Evolutionary conservation across 2,113 vertebrate genomes (phyloP).

Genomic region (Malurus cyaneus): DNA sequence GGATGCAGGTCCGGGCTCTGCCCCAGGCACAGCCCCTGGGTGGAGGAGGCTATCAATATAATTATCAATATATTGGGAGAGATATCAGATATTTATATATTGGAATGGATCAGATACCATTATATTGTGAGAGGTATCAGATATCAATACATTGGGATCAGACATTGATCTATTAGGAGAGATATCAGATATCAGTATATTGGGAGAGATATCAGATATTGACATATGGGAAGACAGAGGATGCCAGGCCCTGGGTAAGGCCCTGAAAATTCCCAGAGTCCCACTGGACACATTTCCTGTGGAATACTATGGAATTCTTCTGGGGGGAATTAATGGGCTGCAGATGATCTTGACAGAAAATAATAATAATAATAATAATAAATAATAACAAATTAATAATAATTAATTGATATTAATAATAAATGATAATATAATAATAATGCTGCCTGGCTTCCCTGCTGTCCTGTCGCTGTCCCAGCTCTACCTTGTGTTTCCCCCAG

Average conservation of each 20-base stretch:
- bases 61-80: background rate
- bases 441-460: background rate
- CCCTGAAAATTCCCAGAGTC: background rate
- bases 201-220: background rate
- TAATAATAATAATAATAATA: fast-evolving
- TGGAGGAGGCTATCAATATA: too few relatives aligned
- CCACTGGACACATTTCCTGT: fast-evolving
- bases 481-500: fast-evolving
- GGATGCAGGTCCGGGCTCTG: background rate
- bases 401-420: too few relatives aligned
- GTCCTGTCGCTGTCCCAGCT: background rate
- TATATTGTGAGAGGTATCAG: background rate
- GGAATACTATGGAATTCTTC: too few relatives aligned
- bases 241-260: background rate
- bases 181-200: background rate
- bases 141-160: fast-evolving
- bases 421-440: too few relatives aligned
- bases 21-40: background rate
- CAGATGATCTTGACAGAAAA: background rate
- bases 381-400: too few relatives aligned
- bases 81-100: fast-evolving
- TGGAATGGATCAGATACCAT: background rate
- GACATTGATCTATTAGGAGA: fast-evolving
- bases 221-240: background rate
- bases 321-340: background rate